Evolutionary conservation across 92 coral and sea anemone species (phyloP), one percentile per base, ranked within the genome.

Genomic region (Porites evermanni): DNA sequence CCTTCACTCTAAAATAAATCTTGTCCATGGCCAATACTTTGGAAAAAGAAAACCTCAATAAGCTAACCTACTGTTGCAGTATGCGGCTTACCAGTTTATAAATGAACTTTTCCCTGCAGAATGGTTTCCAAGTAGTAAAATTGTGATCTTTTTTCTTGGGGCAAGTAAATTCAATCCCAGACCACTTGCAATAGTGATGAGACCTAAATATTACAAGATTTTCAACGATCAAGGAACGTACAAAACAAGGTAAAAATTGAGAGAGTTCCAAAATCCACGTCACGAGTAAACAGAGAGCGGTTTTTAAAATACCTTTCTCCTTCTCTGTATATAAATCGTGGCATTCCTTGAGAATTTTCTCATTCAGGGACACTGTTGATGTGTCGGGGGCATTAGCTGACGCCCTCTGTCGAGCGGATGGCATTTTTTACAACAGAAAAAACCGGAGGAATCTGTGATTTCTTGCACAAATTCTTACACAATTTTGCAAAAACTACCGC

Each of bases 51-150:
- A 38, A 38, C 4, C 47, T 38, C 47, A 38, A 38, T 38, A 38
- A 38, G 47, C 47, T 38, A 38, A 38, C 4, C 47, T 38, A 38
- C 47, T 38, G 47, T 4, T 38, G 6, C 47, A 38, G 6, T 38
- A 38, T 3, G 6, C 47, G 8, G 11, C 88, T 20, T 82, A 97
- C 99, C 99, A 97, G 79, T 97, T 97, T 24, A 97, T 93, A 85
- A 97, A 97, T 44, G 99, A 95, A 65, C 99, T 97, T 80, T 97
- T 97, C 14, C 99, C 99, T 1, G 99, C 98, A 68, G 99, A 97
- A 80, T 97, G 99, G 79, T 97, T 97, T 66, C 99, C 99, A 44
- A 97, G 90, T 7, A 97, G 89, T 54, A 97, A 70, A 69, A 97
- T 87, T 12, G 87, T 93, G 13, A 97, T 95, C 89, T 97, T 97